These are phyloP conservation scores for Tinea trinotella DNA, from an alignment of 2,888 invertebrate species.

Conservation along the genomic window DNA sequence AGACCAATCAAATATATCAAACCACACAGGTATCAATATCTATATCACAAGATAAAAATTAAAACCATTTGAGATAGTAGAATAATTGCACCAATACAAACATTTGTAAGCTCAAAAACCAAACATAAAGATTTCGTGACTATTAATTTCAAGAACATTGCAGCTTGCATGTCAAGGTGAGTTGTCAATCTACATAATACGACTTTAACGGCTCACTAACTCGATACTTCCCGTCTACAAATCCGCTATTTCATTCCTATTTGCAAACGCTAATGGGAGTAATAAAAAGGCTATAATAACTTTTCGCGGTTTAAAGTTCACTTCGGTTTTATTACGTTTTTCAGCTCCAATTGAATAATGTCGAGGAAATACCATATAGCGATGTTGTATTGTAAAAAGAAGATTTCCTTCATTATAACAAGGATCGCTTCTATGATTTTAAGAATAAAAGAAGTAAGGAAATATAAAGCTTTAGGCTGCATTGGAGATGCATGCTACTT, in stretches of 20 bases:
- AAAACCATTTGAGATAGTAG: no score
- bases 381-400: no score
- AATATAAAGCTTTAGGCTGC: no score
- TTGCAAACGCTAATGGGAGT: constrained; percentile 5
- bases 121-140: background rate
- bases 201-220: constrained; percentile 12
- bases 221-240: constrained; percentile 15
- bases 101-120: background rate
- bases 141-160: background rate
- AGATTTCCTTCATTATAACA: no score
- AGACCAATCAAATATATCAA: no score
- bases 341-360: background rate
- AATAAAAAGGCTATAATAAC: constrained; percentile 2
- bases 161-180: constrained; percentile 16
- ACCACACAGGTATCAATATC: no score
- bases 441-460: no score
- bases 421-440: no score
- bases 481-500: no score
- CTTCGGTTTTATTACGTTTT: background rate
- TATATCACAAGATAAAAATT: no score
- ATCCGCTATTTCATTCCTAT: constrained; percentile 10
- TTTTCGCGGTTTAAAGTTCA: background rate
- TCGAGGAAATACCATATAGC: no score
- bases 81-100: no score
- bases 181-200: constrained; percentile 14